Conservation (phyloP, 2,797 vertebrate species). For the Spondyliosoma cantharus region DNA sequence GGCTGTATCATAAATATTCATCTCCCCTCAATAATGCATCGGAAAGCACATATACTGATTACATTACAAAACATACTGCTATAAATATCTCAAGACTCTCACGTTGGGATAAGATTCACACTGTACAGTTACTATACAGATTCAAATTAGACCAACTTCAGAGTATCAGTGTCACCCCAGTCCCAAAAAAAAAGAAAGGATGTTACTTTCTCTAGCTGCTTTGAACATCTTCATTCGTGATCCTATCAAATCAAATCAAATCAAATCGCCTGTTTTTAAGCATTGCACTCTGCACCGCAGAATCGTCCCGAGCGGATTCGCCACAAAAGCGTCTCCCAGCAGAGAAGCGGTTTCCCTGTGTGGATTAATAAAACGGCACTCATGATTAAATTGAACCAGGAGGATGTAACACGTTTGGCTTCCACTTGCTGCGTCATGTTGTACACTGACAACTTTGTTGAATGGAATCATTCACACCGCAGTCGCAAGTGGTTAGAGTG, state of each 20-base stretch:
- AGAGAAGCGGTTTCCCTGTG: slow-evolving; percentile 14
- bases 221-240: slow-evolving; percentile 1
- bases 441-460: neutral
- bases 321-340: slow-evolving; percentile 9
- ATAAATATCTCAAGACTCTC: slow-evolving; percentile 37
- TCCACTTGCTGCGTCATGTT: neutral
- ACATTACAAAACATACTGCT: slow-evolving; percentile 49
- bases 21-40: slow-evolving; percentile 59
- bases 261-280: slow-evolving; percentile 34
- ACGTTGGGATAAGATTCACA: neutral
- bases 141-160: neutral
- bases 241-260: slow-evolving; percentile 12
- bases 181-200: neutral
- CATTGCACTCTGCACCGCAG: neutral
- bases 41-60: slow-evolving; percentile 58
- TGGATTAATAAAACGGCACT: slow-evolving; percentile 39
- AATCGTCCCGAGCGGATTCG: slow-evolving; percentile 13
- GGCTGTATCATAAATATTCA: slow-evolving; percentile 61
- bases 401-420: slow-evolving; percentile 39
- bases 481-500: slow-evolving; percentile 3
- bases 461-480: slow-evolving; percentile 1
- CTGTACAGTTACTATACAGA: neutral
- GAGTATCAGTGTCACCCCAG: neutral
- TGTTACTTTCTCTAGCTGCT: neutral
- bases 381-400: slow-evolving; percentile 42